Evolutionary conservation across 2,797 vertebrate species (phyloP).

Genomic region (Scleropages formosus): DNA sequence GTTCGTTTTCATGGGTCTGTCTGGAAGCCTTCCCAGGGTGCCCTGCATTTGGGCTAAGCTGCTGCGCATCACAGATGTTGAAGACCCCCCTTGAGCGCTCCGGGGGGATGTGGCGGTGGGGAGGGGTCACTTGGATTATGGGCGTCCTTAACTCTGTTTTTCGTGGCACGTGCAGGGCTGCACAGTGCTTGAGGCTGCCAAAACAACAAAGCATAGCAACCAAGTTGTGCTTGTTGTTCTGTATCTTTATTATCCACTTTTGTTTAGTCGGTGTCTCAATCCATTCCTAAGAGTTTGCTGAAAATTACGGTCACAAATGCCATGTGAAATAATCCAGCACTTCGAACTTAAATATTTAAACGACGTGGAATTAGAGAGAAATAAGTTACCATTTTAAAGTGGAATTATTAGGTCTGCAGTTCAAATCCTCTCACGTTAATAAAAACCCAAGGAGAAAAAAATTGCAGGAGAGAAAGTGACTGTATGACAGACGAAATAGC

Average conservation of each 20-base stretch:
- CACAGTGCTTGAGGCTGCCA: background rate
- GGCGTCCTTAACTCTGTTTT: background rate
- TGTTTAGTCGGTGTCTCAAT: background rate
- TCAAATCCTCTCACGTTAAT: background rate
- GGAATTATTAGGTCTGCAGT: background rate
- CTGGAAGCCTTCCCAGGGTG: background rate
- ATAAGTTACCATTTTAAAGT: background rate
- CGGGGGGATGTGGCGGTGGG: background rate
- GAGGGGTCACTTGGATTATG: background rate
- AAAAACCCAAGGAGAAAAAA: background rate
- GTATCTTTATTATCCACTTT: background rate
- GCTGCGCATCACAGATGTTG: background rate
- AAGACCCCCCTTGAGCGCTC: background rate
- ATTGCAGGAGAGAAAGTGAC: too few species aligned
- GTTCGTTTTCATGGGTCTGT: background rate
- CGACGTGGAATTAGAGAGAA: constrained; percentile 2
- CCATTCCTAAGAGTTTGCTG: background rate
- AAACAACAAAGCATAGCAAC: background rate
- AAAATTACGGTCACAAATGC: too few species aligned
- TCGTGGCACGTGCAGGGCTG: background rate
- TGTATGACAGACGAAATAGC: background rate
- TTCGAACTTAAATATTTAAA: background rate
- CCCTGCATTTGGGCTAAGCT: background rate
- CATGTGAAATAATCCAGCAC: too few species aligned
- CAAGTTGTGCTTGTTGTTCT: background rate